Percentiles rank a stretch among this genome's conserved stretches.
These are phyloP conservation scores for Oryctes rhinoceros DNA, from an alignment of 1,140 invertebrate genomes.

Conservation along the genomic window DNA sequence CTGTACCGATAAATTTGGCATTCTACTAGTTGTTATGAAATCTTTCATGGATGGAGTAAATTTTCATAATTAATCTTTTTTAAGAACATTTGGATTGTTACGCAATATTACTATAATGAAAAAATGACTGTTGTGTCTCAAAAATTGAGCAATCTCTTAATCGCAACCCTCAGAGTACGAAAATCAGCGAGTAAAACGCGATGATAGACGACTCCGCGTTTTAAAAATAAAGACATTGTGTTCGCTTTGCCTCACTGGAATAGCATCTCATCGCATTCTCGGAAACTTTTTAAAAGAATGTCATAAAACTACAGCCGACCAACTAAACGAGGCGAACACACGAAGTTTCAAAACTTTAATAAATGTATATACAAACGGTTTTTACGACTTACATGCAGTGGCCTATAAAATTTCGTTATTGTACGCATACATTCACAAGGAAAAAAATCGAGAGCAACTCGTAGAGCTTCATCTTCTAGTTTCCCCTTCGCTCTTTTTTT, in stretches of 20 bases:
- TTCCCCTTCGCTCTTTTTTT: background rate
- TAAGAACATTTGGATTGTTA: too few species aligned
- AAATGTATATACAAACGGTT: background rate
- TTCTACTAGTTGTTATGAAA: too few species aligned
- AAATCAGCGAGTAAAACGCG: too few species aligned
- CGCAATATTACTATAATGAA: too few species aligned
- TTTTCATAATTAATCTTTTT: too few species aligned
- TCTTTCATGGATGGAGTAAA: too few species aligned
- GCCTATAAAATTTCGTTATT: slow-evolving; percentile 12
- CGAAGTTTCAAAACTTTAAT: background rate
- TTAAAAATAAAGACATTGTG: background rate
- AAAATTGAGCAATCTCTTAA: too few species aligned
- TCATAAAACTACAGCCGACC: background rate
- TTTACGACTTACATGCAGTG: background rate
- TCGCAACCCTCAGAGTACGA: too few species aligned
- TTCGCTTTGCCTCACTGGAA: background rate
- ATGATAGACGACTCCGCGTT: background rate
- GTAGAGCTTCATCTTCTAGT: background rate
- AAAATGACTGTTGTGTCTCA: too few species aligned
- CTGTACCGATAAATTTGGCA: too few species aligned
- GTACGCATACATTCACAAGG: background rate
- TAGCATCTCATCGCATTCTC: background rate
- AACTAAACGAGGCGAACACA: background rate
- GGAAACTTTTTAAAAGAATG: background rate
- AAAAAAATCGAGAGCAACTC: background rate